Evolutionary conservation across 2,797 vertebrate genomes (phyloP).

Genomic region (Cyclura pinguis): DNA sequence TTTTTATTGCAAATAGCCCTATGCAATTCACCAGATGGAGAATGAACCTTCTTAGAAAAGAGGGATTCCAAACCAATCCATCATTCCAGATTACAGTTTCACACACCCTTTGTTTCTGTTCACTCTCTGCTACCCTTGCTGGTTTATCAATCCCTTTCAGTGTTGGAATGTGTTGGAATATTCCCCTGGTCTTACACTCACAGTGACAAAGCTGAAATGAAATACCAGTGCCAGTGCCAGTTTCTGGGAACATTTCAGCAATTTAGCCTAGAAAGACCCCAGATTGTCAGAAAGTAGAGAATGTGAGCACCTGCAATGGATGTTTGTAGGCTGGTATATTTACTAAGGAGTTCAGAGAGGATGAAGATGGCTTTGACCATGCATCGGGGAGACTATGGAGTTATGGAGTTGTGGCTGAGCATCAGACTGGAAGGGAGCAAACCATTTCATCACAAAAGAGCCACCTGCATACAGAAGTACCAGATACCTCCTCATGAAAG

Average conservation of each 20-base stretch:
- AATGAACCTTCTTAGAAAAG: constrained; percentile 35
- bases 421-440: no score
- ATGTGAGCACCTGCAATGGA: not conserved
- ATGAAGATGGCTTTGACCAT: no score
- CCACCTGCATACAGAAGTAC: no score
- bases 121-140: not conserved
- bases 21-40: constrained; percentile 31
- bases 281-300: no score
- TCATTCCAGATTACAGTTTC: not conserved
- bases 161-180: not conserved
- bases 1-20: constrained; percentile 49
- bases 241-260: not conserved
- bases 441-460: no score
- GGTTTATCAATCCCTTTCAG: not conserved
- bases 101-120: not conserved
- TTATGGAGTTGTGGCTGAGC: no score
- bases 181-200: not conserved
- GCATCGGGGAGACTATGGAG: no score
- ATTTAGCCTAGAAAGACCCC: not conserved
- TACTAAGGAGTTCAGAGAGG: no score
- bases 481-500: no score
- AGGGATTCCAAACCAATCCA: not conserved
- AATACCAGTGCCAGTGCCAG: not conserved
- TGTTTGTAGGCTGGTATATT: no score
- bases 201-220: not conserved